Conservation (phyloP, 1,140 invertebrate species). For the Dendrolimus punctatus region DNA sequence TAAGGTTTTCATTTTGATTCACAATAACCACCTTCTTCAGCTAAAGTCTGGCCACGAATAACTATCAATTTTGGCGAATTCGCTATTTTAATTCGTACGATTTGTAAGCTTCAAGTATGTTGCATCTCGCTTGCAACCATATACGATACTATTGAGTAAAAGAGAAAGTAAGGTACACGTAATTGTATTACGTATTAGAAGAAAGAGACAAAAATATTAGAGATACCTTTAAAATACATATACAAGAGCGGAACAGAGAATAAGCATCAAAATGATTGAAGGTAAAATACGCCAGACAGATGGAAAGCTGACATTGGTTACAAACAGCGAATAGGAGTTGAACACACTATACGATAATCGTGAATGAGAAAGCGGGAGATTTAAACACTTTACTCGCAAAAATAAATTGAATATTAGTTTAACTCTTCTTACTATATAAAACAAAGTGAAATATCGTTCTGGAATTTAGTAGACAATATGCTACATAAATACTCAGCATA, state of each 20-base stretch:
- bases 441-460: no score
- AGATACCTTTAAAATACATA: background rate
- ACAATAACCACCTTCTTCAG: conserved; percentile 43
- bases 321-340: conserved; percentile 45
- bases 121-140: conserved; percentile 22
- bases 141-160: conserved; percentile 12
- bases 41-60: conserved; percentile 64
- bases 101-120: conserved; percentile 24
- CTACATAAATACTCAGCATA: no score
- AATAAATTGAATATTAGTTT: no score
- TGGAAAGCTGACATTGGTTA: conserved; percentile 72
- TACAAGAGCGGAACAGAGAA: background rate
- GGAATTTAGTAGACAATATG: no score
- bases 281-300: conserved; percentile 72
- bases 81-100: conserved; percentile 48
- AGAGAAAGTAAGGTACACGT: conserved; percentile 23
- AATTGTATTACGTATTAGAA: conserved; percentile 10
- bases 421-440: no score
- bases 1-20: conserved; percentile 70
- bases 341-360: conserved; percentile 51
- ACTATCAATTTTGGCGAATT: conserved; percentile 56
- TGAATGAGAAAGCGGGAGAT: conserved; percentile 30
- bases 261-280: conserved; percentile 18
- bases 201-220: background rate
- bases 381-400: background rate